Evolutionary conservation across 2,113 vertebrate genomes (phyloP).

Genomic region (Syngnathus scovelli): DNA sequence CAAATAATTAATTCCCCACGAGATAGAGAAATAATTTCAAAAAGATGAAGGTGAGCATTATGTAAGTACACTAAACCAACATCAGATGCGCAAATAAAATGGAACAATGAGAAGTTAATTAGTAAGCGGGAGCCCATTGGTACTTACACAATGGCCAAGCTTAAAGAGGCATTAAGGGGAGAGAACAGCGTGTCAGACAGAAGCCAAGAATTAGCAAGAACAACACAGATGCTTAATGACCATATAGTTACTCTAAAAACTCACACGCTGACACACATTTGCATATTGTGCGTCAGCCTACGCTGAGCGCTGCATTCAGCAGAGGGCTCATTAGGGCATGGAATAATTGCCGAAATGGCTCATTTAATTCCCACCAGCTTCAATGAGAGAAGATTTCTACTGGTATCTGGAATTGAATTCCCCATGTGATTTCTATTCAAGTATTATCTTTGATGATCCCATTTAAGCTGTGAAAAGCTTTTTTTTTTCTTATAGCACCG

Average conservation of each 20-base stretch:
- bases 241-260: conserved; percentile 13
- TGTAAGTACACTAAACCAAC: neutral
- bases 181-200: conserved; percentile 73
- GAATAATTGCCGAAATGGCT: conserved; percentile 11
- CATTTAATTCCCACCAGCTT: conserved; percentile 21
- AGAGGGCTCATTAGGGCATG: conserved; percentile 43
- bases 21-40: neutral
- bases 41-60: neutral
- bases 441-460: conserved; percentile 31
- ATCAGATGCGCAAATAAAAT: conserved; percentile 33
- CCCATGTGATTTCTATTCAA: conserved; percentile 51
- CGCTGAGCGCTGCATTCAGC: conserved; percentile 13
- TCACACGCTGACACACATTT: conserved; percentile 16
- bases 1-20: neutral
- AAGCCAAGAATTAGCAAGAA: conserved; percentile 58
- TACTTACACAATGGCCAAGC: conserved; percentile 99
- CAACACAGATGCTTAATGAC: conserved; percentile 56
- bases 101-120: conserved; percentile 33
- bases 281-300: conserved; percentile 9
- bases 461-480: conserved; percentile 27
- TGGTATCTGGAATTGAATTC: conserved; percentile 40
- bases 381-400: conserved; percentile 33
- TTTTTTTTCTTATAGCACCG: conserved; percentile 12
- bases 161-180: conserved; percentile 80
- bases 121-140: conserved; percentile 26